These are phyloP conservation scores for Brachylomia viminalis DNA, from an alignment of 2,888 invertebrate species.

Conservation along the genomic window DNA sequence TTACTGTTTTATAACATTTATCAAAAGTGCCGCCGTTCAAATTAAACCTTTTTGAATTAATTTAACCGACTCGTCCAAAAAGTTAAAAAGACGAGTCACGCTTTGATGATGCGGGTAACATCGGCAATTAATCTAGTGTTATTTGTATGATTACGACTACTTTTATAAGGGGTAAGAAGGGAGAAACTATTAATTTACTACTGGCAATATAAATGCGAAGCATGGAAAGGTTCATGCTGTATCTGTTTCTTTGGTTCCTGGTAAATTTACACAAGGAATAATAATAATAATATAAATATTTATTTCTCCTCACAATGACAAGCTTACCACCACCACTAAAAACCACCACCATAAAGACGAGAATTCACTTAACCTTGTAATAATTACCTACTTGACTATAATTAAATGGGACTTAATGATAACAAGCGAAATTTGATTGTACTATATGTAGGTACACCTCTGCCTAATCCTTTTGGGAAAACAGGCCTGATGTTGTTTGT, in stretches of 20 bases:
- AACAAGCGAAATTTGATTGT: neutral
- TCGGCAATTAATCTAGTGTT: slow-evolving; percentile 18
- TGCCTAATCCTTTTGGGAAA: neutral
- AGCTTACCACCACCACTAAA: no score
- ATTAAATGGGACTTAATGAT: neutral
- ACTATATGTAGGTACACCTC: neutral
- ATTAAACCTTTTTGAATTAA: slow-evolving; percentile 19
- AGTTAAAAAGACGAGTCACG: slow-evolving; percentile 26
- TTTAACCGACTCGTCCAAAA: slow-evolving; percentile 9
- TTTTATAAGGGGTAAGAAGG: neutral
- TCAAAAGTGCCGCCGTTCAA: slow-evolving; percentile 29
- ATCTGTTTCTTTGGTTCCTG: neutral
- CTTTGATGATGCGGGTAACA: slow-evolving; percentile 20
- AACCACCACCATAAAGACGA: neutral
- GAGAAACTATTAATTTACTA: neutral
- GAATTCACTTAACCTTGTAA: neutral
- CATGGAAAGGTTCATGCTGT: neutral
- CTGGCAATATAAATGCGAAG: neutral
- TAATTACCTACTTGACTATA: neutral
- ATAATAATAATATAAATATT: no score
- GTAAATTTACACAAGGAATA: neutral
- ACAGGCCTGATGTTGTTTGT: neutral
- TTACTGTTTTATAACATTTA: slow-evolving; percentile 27
- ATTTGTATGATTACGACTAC: slow-evolving; percentile 14
- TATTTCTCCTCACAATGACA: no score